Conservation (phyloP, 2,888 invertebrate genomes). For the Xestoiulus laeticollis region DNA sequence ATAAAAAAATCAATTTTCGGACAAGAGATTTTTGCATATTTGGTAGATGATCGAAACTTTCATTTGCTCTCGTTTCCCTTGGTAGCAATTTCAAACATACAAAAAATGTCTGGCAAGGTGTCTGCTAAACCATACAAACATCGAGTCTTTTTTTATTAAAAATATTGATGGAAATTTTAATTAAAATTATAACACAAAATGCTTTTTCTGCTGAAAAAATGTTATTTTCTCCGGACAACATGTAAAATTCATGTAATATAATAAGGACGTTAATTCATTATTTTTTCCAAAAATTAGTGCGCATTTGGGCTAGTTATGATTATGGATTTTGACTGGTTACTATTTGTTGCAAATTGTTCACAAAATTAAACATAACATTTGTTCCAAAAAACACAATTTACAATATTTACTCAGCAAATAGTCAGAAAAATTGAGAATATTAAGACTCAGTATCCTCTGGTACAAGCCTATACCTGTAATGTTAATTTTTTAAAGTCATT, state of each 20-base stretch:
- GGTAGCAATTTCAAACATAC: background rate
- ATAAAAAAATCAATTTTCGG: slow-evolving; percentile 38
- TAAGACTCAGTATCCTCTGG: no score
- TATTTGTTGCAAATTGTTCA: no score
- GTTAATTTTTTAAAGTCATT: no score
- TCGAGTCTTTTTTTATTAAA: background rate
- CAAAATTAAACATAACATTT: no score
- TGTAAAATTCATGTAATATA: background rate
- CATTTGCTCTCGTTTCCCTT: background rate
- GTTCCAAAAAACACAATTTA: no score
- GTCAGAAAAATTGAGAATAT: no score
- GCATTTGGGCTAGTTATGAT: no score
- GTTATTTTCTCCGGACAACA: background rate
- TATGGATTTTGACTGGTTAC: no score
- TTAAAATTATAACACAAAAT: background rate
- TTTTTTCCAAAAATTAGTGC: no score
- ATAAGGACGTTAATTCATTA: no score
- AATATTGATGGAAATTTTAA: background rate
- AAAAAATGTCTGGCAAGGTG: background rate
- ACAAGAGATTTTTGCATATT: slow-evolving; percentile 41
- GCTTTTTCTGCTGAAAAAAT: background rate
- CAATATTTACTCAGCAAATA: no score
- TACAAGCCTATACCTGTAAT: no score
- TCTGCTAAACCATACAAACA: background rate
- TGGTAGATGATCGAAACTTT: background rate